Percentiles rank a stretch among this genome's conserved stretches.
These are phyloP conservation scores for Gonatopus flavifemur DNA, from an alignment of 1,140 invertebrate species.

Conservation along the genomic window DNA sequence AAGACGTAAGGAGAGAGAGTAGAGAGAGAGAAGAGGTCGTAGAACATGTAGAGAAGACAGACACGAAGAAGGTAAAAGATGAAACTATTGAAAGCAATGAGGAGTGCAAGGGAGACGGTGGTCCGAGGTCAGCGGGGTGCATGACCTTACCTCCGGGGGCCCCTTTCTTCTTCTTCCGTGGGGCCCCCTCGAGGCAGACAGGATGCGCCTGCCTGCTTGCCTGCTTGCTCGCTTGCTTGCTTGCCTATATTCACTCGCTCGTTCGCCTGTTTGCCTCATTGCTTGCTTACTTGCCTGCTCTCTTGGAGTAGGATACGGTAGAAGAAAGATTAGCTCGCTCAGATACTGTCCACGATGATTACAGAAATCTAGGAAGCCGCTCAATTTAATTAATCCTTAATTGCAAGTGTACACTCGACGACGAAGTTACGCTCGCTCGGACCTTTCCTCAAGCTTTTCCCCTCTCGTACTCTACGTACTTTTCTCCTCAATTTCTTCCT, in stretches of 20 bases:
- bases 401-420: slow-evolving; percentile 32
- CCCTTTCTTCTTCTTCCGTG: slow-evolving; percentile 58
- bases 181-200: slow-evolving; percentile 52
- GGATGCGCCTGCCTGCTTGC: slow-evolving; percentile 50
- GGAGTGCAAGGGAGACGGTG: slow-evolving; percentile 41
- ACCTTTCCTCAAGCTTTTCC: slow-evolving; percentile 4
- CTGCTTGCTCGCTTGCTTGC: no score
- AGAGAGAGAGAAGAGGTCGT: slow-evolving; percentile 4
- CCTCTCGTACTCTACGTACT: background rate
- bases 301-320: no score
- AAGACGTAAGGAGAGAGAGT: slow-evolving; percentile 18
- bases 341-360: slow-evolving; percentile 57
- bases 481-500: background rate
- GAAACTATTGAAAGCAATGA: slow-evolving; percentile 18
- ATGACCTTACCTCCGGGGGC: slow-evolving; percentile 56
- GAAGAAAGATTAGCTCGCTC: slow-evolving; percentile 53
- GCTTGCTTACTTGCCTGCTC: no score
- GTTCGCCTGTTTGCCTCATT: no score
- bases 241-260: no score
- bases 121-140: slow-evolving; percentile 58
- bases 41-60: slow-evolving; percentile 1
- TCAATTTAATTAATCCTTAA: slow-evolving; percentile 54
- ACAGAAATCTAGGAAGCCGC: slow-evolving; percentile 55
- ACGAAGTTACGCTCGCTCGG: slow-evolving; percentile 18
- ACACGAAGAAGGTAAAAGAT: slow-evolving; percentile 12